Conservation (phyloP, 1,140 invertebrate genomes). For the Drosophila sturtevanti region DNA sequence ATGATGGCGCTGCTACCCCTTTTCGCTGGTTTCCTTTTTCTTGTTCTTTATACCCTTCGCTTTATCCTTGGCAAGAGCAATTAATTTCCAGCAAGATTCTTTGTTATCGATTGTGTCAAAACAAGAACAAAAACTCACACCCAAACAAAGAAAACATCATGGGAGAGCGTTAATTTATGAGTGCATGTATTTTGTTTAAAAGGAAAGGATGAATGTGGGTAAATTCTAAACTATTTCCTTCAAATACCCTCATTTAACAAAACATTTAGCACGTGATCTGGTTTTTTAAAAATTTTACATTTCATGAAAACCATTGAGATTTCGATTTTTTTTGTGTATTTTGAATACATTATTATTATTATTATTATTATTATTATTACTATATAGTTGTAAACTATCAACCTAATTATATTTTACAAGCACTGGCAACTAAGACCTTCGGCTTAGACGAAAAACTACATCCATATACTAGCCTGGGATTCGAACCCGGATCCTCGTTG, state of each 20-base stretch:
- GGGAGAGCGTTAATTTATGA: slow-evolving; percentile 53
- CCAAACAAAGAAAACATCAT: not conserved
- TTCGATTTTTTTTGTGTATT: not conserved
- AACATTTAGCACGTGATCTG: not conserved
- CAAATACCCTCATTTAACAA: slow-evolving; percentile 14
- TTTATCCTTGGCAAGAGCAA: slow-evolving; percentile 28
- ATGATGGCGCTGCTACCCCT: slow-evolving; percentile 29
- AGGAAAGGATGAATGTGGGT: not conserved
- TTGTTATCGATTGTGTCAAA: slow-evolving; percentile 69
- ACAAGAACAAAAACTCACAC: slow-evolving; percentile 39
- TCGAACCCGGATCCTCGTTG: no score
- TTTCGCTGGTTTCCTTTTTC: not conserved
- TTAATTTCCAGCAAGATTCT: slow-evolving; percentile 61
- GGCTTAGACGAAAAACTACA: no score
- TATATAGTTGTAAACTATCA: no score
- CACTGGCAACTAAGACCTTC: no score
- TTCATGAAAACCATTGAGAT: no score
- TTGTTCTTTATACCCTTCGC: not conserved
- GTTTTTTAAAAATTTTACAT: not conserved
- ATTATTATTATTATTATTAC: no score
- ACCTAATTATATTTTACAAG: no score
- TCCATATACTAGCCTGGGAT: no score
- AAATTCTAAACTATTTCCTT: not conserved
- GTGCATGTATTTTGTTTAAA: slow-evolving; percentile 28
- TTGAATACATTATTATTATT: no score